Conservation (phyloP, 2,113 vertebrate species). For the Smithornis capensis region DNA sequence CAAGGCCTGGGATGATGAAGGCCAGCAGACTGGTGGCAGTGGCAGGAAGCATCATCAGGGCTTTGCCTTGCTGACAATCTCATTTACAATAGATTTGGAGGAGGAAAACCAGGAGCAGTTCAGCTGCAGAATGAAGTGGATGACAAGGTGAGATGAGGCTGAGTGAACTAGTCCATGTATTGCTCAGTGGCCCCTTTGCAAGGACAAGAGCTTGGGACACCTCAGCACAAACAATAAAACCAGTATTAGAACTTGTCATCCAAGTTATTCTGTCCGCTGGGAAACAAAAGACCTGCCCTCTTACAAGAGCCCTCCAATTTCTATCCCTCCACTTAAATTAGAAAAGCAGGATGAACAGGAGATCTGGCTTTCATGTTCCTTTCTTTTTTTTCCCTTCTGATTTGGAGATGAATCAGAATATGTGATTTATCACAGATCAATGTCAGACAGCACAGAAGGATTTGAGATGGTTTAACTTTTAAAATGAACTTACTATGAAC, state of each 20-base stretch:
- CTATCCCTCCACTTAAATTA: not conserved
- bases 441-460: not conserved
- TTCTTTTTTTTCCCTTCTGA: not conserved
- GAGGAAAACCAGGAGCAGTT: not conserved
- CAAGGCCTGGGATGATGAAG: not conserved
- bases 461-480: not conserved
- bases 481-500: not conserved
- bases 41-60: not conserved
- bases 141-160: not conserved
- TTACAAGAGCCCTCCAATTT: not conserved
- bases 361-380: not conserved
- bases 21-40: not conserved
- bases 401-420: constrained; percentile 10
- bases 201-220: not conserved
- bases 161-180: not conserved
- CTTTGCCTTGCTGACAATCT: not conserved
- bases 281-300: not conserved
- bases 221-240: not conserved
- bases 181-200: not conserved
- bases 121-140: not conserved
- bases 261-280: not conserved
- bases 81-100: not conserved
- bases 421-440: not conserved
- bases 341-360: constrained; percentile 4
- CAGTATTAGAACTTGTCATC: not conserved